phyloP scores from a whole-genome alignment of 2,113 vertebrate species.

The Macheiramphus alcinus region DNA sequence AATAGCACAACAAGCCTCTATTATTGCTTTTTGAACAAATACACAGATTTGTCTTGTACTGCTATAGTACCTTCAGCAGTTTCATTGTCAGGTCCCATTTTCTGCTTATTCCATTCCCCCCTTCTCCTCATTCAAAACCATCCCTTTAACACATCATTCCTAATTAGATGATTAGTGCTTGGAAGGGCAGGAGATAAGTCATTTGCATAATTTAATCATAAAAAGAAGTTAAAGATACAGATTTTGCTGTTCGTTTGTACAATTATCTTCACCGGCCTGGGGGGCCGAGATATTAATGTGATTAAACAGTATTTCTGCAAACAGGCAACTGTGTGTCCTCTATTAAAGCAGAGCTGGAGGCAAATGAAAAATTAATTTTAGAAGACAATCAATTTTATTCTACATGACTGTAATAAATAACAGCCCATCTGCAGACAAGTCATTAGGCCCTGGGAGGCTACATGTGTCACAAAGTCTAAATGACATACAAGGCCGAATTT shows the following conservation, averaged over 20 bases:
- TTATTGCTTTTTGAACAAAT: constrained; percentile 10
- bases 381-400: constrained; percentile 94
- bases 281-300: constrained; percentile 89
- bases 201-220: constrained; percentile 96
- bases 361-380: constrained; percentile 93
- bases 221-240: constrained; percentile 90
- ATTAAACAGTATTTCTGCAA: constrained; percentile 92
- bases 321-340: constrained; percentile 85
- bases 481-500: constrained; percentile 75
- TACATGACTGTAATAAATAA: constrained; percentile 92
- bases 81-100: constrained; percentile 62
- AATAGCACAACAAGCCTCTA: background rate
- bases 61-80: constrained; percentile 21
- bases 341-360: constrained; percentile 87
- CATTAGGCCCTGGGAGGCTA: constrained; percentile 83
- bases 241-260: constrained; percentile 89
- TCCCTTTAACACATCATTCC: constrained; percentile 86
- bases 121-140: constrained; percentile 77
- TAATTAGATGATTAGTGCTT: constrained; percentile 94
- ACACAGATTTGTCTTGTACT: constrained; percentile 34
- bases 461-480: constrained; percentile 84
- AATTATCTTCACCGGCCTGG: constrained; percentile 86
- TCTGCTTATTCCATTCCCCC: constrained; percentile 70
- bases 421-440: constrained; percentile 85
- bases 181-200: constrained; percentile 85